Evolutionary conservation across 2,797 vertebrate genomes (phyloP).

Genomic region (Parotocinclus haroldoi): DNA sequence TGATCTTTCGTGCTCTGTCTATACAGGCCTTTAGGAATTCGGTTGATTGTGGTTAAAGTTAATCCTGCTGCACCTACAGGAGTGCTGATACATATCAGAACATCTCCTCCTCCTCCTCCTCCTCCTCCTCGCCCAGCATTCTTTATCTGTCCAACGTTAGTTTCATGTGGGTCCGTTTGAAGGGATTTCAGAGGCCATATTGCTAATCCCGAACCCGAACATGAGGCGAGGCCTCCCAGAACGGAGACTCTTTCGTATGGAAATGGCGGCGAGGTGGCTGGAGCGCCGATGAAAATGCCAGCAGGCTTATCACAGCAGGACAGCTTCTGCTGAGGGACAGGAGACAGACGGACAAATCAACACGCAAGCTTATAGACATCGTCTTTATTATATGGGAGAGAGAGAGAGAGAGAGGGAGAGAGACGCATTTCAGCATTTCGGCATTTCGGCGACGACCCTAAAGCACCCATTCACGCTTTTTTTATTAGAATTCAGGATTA

Average conservation of each 20-base stretch:
- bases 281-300: conserved; percentile 80
- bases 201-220: conserved; percentile 97
- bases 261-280: conserved; percentile 67
- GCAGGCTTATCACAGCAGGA: conserved; percentile 84
- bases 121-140: conserved; percentile 53
- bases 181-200: conserved; percentile 86
- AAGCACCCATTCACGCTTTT: not conserved
- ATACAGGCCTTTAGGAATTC: too few relatives aligned
- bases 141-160: conserved; percentile 74
- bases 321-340: conserved; percentile 69
- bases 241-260: conserved; percentile 88
- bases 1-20: too few relatives aligned
- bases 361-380: conserved; percentile 13
- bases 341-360: conserved; percentile 37
- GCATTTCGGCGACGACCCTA: not conserved
- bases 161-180: conserved; percentile 87
- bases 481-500: not conserved
- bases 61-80: too few relatives aligned
- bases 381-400: conserved; percentile 37
- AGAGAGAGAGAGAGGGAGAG: too few relatives aligned
- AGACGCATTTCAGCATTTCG: too few relatives aligned
- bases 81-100: conserved; percentile 24
- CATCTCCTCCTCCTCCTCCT: conserved; percentile 53
- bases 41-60: not conserved
- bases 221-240: conserved; percentile 83